Evolutionary conservation across 2,888 invertebrate genomes (phyloP).

Genomic region (Drosophila barbarae): DNA sequence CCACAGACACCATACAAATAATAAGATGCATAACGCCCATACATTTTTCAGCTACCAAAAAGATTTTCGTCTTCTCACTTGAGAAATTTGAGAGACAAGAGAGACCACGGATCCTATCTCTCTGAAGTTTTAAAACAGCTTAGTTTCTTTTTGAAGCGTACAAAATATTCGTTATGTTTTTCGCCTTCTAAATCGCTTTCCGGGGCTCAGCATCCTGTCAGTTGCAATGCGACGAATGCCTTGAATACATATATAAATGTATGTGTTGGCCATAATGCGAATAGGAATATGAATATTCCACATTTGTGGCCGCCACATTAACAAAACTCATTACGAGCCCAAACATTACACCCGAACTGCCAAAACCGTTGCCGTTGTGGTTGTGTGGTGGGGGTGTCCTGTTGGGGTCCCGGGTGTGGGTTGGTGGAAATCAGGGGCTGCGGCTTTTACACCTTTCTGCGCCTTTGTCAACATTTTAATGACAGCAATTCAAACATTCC

Average conservation of each 20-base stretch:
- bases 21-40: not conserved
- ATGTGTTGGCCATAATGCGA: conserved; percentile 16
- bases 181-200: conserved; percentile 3
- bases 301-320: conserved; percentile 62
- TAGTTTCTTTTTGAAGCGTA: not conserved
- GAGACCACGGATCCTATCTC: not conserved
- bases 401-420: not conserved
- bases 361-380: conserved; percentile 10
- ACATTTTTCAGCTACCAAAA: not conserved
- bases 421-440: conserved; percentile 22
- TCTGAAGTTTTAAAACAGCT: not conserved
- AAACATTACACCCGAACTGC: conserved; percentile 1
- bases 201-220: conserved; percentile 24
- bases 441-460: conserved; percentile 69
- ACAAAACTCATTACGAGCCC: conserved; percentile 59
- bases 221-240: conserved; percentile 22
- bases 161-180: not conserved
- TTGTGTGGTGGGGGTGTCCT: not conserved
- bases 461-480: conserved; percentile 75
- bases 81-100: no score
- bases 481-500: conserved; percentile 70
- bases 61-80: not conserved
- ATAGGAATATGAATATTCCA: conserved; percentile 26
- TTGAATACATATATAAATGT: conserved; percentile 8
- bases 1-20: no score